Percentiles rank a stretch among this genome's conserved stretches.
Conservation (phyloP, 1,140 invertebrate genomes). For the Steinernema khuongi region DNA sequence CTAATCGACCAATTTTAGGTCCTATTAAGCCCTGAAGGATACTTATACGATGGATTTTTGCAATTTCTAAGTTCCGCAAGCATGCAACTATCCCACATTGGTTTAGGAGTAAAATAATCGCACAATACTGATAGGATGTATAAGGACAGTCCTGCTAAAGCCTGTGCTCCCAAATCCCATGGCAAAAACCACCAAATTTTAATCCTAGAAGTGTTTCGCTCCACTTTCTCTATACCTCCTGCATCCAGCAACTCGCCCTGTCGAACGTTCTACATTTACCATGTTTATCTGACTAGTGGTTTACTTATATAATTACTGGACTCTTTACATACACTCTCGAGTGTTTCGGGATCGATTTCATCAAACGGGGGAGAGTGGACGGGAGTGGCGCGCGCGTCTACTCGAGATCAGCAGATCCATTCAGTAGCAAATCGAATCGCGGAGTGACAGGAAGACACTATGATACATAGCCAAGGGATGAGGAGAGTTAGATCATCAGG, state of each 20-base stretch:
- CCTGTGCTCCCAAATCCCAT: too few relatives aligned
- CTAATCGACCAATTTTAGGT: too few relatives aligned
- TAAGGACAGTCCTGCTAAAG: too few relatives aligned
- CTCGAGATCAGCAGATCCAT: conserved; percentile 15
- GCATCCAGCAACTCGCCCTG: not conserved
- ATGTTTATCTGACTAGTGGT: not conserved
- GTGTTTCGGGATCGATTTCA: not conserved
- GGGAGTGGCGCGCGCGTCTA: not conserved
- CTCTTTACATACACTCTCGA: conserved; percentile 6
- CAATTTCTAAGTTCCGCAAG: too few relatives aligned
- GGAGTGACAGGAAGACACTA: not conserved
- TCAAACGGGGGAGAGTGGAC: not conserved
- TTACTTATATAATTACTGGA: not conserved
- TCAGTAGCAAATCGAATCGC: conserved; percentile 13
- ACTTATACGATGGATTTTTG: too few relatives aligned
- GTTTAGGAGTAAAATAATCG: too few relatives aligned
- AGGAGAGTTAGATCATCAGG: conserved; percentile 11
- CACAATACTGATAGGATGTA: too few relatives aligned
- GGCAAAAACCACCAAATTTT: too few relatives aligned
- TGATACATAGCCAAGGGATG: conserved; percentile 1
- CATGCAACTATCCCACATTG: too few relatives aligned
- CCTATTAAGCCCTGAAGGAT: too few relatives aligned
- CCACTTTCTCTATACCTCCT: too few relatives aligned
- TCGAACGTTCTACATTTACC: not conserved
- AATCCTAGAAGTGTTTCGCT: too few relatives aligned